These are phyloP conservation scores for Pipistrellus kuhlii DNA, from an alignment of 2,797 vertebrate genomes.

Conservation along the genomic window DNA sequence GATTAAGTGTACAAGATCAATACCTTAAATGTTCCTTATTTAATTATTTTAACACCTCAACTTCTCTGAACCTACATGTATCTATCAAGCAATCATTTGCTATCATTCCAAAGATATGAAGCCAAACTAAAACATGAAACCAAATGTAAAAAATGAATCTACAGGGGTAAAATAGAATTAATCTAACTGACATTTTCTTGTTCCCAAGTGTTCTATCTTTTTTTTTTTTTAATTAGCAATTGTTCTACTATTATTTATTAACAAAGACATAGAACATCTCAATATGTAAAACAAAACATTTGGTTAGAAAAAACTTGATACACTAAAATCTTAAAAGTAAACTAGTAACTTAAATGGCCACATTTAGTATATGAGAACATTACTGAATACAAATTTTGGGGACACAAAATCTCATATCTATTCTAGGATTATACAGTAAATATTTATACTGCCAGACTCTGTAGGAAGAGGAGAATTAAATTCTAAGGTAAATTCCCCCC, in stretches of 20 bases:
- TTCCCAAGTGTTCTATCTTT: conserved; percentile 73
- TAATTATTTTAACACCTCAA: conserved; percentile 62
- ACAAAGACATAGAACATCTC: conserved; percentile 26
- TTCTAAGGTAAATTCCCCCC: conserved; percentile 54
- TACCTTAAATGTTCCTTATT: conserved; percentile 67
- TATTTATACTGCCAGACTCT: conserved; percentile 71
- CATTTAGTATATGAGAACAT: conserved; percentile 70
- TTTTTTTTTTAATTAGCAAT: conserved; percentile 65
- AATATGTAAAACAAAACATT: conserved; percentile 61
- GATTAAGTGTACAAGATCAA: conserved; percentile 73
- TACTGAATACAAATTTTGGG: conserved; percentile 66
- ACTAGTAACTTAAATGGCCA: conserved; percentile 63
- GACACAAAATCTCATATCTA: conserved; percentile 64
- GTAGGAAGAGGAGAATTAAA: conserved; percentile 23
- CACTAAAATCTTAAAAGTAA: conserved; percentile 61
- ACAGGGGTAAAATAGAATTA: conserved; percentile 61
- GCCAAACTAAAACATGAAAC: conserved; percentile 61
- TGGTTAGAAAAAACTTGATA: conserved; percentile 68
- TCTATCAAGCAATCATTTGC: conserved; percentile 70
- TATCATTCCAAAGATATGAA: conserved; percentile 76
- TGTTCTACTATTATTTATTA: conserved; percentile 44
- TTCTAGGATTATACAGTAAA: conserved; percentile 69
- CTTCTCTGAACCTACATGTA: conserved; percentile 70
- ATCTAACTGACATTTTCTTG: conserved; percentile 76
- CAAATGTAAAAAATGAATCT: conserved; percentile 66